A percentile compares a stretch with the other conserved stretches of the same genome.
These are phyloP conservation scores for Peromyscus aztecus DNA, from an alignment of 2,797 vertebrate genomes.

Conservation along the genomic window DNA sequence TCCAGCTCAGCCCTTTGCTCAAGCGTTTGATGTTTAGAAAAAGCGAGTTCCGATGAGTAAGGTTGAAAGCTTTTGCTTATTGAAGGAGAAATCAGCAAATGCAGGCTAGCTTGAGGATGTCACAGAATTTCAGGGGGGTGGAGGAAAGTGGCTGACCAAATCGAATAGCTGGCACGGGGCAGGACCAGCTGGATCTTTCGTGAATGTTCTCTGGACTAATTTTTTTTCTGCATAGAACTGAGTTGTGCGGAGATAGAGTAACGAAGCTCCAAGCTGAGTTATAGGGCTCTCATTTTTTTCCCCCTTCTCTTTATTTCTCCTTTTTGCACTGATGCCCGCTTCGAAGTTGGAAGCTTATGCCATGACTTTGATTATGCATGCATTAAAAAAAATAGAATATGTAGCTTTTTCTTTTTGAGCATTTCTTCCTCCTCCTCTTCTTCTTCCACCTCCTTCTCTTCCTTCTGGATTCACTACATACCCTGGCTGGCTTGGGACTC, in stretches of 20 bases:
- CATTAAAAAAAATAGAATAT: background rate
- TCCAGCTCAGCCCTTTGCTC: conserved; percentile 35
- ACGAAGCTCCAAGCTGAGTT: background rate
- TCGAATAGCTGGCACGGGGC: rapidly evolving
- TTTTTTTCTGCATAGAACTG: background rate
- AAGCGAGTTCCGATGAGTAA: conserved; percentile 49
- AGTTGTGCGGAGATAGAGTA: background rate
- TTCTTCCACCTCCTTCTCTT: background rate
- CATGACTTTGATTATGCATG: background rate
- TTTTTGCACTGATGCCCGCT: background rate
- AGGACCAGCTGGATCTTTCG: background rate
- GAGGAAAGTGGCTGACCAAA: background rate
- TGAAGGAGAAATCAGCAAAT: background rate
- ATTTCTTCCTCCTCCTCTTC: background rate
- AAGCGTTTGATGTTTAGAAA: conserved; percentile 47
- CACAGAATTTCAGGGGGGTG: background rate
- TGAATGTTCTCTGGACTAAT: background rate
- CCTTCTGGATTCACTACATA: background rate
- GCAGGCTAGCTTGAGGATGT: background rate
- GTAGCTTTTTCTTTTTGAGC: background rate
- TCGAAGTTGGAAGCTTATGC: background rate
- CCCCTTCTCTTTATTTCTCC: background rate
- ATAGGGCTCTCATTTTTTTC: background rate
- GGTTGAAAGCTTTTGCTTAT: conserved; percentile 35
- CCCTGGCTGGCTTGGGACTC: background rate